Conservation (phyloP, 2,113 vertebrate species). For the Astur gentilis region DNA sequence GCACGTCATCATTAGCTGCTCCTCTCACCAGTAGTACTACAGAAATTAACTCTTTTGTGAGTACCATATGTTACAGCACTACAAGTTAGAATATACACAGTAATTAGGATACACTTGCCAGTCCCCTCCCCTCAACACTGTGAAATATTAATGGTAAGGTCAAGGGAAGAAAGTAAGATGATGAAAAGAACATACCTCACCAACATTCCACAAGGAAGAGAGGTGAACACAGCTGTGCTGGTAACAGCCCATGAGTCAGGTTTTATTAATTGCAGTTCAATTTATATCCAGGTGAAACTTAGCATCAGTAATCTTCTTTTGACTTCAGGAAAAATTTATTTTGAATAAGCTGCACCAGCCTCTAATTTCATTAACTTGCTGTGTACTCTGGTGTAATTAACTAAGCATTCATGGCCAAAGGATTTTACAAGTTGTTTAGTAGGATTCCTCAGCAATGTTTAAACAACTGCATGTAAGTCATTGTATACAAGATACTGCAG, state of each 20-base stretch:
- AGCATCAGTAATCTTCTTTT: background rate
- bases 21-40: background rate
- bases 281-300: background rate
- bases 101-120: background rate
- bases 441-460: background rate
- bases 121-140: background rate
- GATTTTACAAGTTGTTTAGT: background rate
- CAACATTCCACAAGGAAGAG: background rate
- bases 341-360: background rate
- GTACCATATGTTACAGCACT: background rate
- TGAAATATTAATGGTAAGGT: background rate
- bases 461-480: background rate
- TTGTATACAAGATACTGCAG: background rate
- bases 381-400: background rate
- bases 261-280: background rate
- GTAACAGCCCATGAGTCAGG: background rate
- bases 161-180: background rate
- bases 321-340: background rate
- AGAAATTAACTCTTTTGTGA: background rate
- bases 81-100: background rate
- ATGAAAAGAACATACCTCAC: background rate
- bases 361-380: background rate
- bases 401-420: background rate
- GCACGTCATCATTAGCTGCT: background rate
- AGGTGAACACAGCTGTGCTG: background rate